These are phyloP conservation scores for Sebastes elongatus DNA, from an alignment of 2,797 vertebrate species.

Conservation along the genomic window DNA sequence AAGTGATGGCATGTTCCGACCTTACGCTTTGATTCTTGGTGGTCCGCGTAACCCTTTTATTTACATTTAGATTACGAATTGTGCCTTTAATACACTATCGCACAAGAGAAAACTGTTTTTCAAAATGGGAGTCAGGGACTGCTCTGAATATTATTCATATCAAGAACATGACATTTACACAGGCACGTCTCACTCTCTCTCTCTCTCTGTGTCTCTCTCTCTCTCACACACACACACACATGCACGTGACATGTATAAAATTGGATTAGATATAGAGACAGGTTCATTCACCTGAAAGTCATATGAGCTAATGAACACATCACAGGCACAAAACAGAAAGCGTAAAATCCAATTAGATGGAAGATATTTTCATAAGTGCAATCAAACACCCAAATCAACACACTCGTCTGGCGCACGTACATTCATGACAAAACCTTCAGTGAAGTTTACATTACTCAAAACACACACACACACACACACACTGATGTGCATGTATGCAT, in stretches of 20 bases:
- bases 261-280: slow-evolving; percentile 20
- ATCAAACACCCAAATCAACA: slow-evolving; percentile 1
- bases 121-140: slow-evolving; percentile 8
- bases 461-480: not conserved
- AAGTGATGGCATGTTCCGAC: not conserved
- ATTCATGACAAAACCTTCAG: not conserved
- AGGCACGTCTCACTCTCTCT: not conserved
- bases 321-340: not conserved
- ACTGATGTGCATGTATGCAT: not conserved
- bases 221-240: not conserved
- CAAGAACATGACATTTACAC: slow-evolving; percentile 58
- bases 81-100: not conserved
- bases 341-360: slow-evolving; percentile 16
- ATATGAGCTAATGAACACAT: slow-evolving; percentile 31
- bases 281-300: slow-evolving; percentile 36
- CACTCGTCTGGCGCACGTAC: not conserved
- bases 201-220: not conserved
- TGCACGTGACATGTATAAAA: not conserved
- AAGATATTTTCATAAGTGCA: not conserved
- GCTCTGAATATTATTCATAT: slow-evolving; percentile 33
- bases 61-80: not conserved
- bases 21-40: not conserved
- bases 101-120: not conserved
- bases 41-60: not conserved
- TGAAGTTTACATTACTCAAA: not conserved